Evolutionary conservation across 2,888 invertebrate genomes (phyloP).

Genomic region (Pecten maximus): DNA sequence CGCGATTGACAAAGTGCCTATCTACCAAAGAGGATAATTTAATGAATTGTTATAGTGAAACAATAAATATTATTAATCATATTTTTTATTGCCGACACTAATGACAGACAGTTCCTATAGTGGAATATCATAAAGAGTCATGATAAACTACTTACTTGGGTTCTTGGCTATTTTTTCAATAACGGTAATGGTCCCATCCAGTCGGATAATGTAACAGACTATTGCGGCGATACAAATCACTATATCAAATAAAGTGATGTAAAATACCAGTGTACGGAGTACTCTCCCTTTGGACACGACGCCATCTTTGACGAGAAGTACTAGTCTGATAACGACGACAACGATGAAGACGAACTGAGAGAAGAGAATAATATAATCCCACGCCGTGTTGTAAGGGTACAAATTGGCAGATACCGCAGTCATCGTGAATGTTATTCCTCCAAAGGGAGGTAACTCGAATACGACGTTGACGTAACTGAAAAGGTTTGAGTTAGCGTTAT

Average conservation of each 20-base stretch:
- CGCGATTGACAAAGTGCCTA: no score
- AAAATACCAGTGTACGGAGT: constrained; percentile 5
- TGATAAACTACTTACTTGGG: constrained; percentile 50
- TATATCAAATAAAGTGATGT: constrained; percentile 53
- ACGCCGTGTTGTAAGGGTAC: constrained; percentile 62
- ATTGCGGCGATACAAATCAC: constrained; percentile 48
- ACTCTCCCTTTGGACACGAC: background rate
- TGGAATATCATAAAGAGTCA: no score
- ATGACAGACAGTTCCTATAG: no score
- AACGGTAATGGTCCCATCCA: constrained; percentile 56
- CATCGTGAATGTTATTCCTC: constrained; percentile 31
- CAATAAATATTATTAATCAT: no score
- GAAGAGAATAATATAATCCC: constrained; percentile 62
- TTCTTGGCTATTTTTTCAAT: constrained; percentile 57
- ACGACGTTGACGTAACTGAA: constrained; percentile 50
- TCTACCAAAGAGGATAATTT: no score
- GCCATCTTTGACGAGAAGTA: constrained; percentile 37
- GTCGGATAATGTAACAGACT: constrained; percentile 56
- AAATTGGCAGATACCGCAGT: constrained; percentile 43
- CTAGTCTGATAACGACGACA: constrained; percentile 35
- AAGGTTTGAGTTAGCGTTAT: constrained; percentile 45
- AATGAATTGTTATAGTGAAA: no score
- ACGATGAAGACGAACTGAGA: constrained; percentile 59
- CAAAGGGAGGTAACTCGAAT: constrained; percentile 47
- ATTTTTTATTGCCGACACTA: no score